Conservation (phyloP, 2,888 invertebrate genomes). For the Sarcophaga variegata region DNA sequence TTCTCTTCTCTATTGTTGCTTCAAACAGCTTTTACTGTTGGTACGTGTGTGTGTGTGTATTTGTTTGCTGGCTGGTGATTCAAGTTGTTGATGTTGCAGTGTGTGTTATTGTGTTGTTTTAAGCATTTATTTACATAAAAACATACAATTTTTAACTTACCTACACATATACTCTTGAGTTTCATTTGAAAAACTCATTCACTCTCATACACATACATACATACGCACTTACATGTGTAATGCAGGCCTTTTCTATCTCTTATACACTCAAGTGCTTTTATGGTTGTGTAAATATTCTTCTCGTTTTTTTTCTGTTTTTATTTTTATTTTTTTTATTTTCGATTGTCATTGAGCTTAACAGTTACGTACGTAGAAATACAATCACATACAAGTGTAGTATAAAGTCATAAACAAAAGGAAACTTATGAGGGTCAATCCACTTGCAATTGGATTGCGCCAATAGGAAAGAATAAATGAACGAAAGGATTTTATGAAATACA, state of each 20-base stretch:
- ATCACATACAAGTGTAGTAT: neutral
- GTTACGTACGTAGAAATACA: neutral
- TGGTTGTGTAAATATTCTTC: neutral
- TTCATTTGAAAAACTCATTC: neutral
- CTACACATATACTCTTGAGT: neutral
- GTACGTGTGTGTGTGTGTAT: neutral
- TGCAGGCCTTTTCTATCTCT: neutral
- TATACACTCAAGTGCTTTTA: neutral
- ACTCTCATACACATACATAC: neutral
- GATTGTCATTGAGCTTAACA: neutral
- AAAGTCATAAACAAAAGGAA: no score
- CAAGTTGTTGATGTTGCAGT: neutral
- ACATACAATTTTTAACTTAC: neutral
- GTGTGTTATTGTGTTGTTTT: neutral
- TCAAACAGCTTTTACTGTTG: neutral
- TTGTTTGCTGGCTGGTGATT: neutral
- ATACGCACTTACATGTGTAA: neutral
- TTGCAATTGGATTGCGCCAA: no score
- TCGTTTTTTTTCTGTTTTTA: neutral
- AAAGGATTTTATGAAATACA: no score
- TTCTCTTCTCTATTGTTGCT: neutral
- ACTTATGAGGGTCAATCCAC: no score
- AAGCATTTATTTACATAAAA: neutral
- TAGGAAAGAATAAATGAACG: no score
- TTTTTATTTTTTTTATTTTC: neutral